Base-by-base conservation (phyloP, 1,140 invertebrate species). In the Coenobita brevimanus region DNA sequence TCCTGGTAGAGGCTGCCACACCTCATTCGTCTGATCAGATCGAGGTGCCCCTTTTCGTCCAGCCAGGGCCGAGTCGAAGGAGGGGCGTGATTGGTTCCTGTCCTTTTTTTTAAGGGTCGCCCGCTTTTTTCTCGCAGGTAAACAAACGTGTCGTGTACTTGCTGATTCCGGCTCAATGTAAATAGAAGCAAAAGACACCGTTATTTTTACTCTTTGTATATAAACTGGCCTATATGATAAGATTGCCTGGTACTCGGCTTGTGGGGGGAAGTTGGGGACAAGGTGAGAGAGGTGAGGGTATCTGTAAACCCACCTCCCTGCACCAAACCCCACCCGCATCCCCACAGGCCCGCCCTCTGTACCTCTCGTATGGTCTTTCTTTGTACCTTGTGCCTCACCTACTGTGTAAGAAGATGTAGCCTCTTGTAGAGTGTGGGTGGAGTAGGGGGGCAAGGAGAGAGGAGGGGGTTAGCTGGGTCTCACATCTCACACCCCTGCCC, bases 191-290 rank as follows among this genome's bases (percentile, higher is more conserved):
- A 88, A 88, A 88, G 85, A 88, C 85, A 88, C 43, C 60, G 71
- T 81, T 88, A 88, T 88, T 88, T 88, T 88, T 88, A 88, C 76
- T 88, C 83, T 79, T 69, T 86, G 83, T 86, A 86, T 43, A 79
- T 86, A 86, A 64, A 69, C 78, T 67, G 73, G 62, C 57, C 67
- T 62, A 79, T 83, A 83, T 73, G 64, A 83, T 83, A 83, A 73
- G 81, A 83, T 73, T 83, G 81, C 81, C 81, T 83, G 81, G 81
- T 83, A 83, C 81, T 43, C 71, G 81, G 64, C 71, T 46, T 83
- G 81, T 83, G 67, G 81, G 69, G 64, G 75, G 21, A 67, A 54
- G 83, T 27, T 41, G 83, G 71, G 27, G 83, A 41, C 33, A 43
- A 60, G 30, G 75, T 43, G 83, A 43, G 73, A 76, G 73, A 41